Percentiles rank a stretch among this genome's conserved stretches.
Conservation (phyloP, 2,888 invertebrate species). For the Rhodophaea formosa region DNA sequence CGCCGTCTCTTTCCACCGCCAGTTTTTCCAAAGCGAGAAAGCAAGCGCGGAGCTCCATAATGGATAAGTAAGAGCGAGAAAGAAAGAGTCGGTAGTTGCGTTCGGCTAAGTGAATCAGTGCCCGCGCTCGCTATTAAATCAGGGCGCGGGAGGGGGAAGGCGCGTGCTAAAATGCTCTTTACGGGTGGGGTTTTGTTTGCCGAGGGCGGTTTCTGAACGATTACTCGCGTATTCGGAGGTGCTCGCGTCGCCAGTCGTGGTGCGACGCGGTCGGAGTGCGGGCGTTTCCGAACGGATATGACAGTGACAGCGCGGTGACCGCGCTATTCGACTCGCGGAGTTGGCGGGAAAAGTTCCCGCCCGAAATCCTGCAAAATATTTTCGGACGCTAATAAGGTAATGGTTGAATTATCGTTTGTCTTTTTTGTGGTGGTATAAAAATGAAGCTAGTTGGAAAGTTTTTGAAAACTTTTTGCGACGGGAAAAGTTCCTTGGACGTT, state of each 20-base stretch:
- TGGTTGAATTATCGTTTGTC: not conserved
- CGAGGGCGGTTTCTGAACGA: slow-evolving; percentile 76
- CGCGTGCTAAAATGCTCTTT: slow-evolving; percentile 78
- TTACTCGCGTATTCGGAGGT: slow-evolving; percentile 58
- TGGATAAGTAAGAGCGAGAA: slow-evolving; percentile 55
- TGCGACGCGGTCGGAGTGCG: slow-evolving; percentile 56
- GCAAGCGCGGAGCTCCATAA: slow-evolving; percentile 37
- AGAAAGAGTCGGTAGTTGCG: slow-evolving; percentile 70
- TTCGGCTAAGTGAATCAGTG: slow-evolving; percentile 81
- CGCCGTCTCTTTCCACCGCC: slow-evolving; percentile 61
- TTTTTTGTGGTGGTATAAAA: not conserved
- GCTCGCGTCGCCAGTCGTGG: slow-evolving; percentile 49
- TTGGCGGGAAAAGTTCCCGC: slow-evolving; percentile 79
- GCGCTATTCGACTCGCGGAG: slow-evolving; percentile 60
- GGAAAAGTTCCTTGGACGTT: not conserved
- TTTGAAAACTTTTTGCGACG: slow-evolving; percentile 19
- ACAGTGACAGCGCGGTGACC: slow-evolving; percentile 72
- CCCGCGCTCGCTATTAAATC: slow-evolving; percentile 80
- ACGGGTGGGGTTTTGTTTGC: slow-evolving; percentile 79
- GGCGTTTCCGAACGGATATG: slow-evolving; percentile 49
- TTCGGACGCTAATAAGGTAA: slow-evolving; percentile 81
- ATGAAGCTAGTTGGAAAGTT: slow-evolving; percentile 6
- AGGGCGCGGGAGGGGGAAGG: slow-evolving; percentile 72
- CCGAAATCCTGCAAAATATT: slow-evolving; percentile 75
- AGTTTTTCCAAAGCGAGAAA: slow-evolving; percentile 36